Percentiles rank a stretch among this genome's conserved stretches.
These are phyloP conservation scores for Pseudonaja textilis DNA, from an alignment of 2,113 vertebrate genomes.

Conservation along the genomic window DNA sequence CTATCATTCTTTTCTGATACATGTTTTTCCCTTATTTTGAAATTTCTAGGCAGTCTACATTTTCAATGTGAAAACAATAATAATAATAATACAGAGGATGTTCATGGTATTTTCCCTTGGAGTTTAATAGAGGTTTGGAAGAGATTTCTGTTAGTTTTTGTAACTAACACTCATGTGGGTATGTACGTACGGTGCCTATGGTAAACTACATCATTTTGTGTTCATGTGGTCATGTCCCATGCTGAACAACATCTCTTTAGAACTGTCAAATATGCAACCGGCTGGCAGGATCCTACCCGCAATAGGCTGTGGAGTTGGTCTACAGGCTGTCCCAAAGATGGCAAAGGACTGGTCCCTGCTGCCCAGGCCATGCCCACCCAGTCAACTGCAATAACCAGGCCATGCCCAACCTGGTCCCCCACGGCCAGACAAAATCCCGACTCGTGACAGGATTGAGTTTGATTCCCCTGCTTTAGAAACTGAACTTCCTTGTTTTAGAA, in stretches of 20 bases:
- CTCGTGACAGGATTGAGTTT: too few relatives aligned
- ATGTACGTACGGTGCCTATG: not conserved
- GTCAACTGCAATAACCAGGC: too few relatives aligned
- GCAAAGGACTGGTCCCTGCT: too few relatives aligned
- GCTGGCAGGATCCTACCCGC: too few relatives aligned
- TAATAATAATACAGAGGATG: not conserved
- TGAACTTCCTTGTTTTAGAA: not conserved
- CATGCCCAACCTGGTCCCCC: too few relatives aligned
- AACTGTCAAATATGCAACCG: too few relatives aligned
- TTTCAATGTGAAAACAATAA: not conserved
- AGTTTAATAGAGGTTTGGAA: not conserved
- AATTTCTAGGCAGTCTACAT: not conserved
- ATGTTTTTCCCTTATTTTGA: not conserved
- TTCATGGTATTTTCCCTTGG: not conserved
- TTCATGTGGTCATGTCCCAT: not conserved
- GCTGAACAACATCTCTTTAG: not conserved
- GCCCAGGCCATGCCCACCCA: too few relatives aligned
- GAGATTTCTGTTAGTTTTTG: not conserved
- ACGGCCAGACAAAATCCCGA: too few relatives aligned
- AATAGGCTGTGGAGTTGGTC: too few relatives aligned
- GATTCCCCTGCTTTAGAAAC: not conserved
- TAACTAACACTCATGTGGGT: not conserved
- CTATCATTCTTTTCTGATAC: not conserved
- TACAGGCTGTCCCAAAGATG: too few relatives aligned
- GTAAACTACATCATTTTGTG: not conserved